Conservation (phyloP, 2,113 vertebrate species). For the Heteronetta atricapilla region DNA sequence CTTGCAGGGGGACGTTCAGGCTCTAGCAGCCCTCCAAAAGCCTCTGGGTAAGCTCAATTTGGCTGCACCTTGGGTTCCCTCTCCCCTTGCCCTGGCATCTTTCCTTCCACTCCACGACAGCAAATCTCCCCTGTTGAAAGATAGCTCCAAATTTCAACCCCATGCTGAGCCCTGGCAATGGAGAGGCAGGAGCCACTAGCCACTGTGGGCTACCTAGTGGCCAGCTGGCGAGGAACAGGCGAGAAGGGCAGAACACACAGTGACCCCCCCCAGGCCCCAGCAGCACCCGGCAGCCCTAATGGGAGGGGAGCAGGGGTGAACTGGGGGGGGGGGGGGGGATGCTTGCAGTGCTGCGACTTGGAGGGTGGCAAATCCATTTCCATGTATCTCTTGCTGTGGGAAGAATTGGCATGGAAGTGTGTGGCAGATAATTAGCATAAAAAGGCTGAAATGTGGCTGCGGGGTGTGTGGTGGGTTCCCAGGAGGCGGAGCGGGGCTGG, state of each 20-base stretch:
- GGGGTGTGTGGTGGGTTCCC: not conserved
- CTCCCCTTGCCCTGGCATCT: not conserved
- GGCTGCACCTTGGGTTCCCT: not conserved
- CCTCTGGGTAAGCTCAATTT: not conserved
- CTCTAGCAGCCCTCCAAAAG: not conserved
- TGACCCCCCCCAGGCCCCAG: not conserved
- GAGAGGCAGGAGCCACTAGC: not conserved
- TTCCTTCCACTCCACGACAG: not conserved
- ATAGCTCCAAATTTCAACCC: not conserved
- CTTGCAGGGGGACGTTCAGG: not conserved
- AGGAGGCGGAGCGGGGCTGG: not conserved
- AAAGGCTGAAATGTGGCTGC: not conserved
- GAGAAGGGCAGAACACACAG: not conserved
- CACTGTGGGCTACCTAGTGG: not conserved
- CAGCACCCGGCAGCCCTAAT: not conserved
- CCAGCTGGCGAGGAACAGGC: not conserved
- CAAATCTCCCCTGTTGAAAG: not conserved
- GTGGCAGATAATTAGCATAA: not conserved
- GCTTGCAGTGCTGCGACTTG: not conserved
- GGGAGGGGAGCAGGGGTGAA: not conserved
- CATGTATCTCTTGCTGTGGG: not conserved
- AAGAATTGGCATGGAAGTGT: not conserved
- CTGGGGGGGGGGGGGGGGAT: not conserved
- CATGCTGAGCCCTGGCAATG: not conserved
- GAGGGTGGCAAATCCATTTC: not conserved